Base-by-base conservation (phyloP, 2,888 invertebrate species). In the Heteromurus nitidus region DNA sequence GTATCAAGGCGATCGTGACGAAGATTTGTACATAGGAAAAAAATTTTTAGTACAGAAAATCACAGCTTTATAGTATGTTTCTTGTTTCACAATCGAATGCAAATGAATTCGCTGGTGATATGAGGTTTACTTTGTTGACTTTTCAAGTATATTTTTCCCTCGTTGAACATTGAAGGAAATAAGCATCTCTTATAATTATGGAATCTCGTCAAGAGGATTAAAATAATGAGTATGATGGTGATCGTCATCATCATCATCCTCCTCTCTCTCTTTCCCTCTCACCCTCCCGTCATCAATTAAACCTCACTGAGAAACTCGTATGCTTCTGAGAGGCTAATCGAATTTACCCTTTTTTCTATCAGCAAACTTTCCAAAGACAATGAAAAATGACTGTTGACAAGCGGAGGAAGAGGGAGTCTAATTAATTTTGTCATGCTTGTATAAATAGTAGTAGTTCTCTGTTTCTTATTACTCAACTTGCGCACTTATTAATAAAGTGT, bases 361-460 rank as follows among this genome's bases (percentile, higher is more conserved):
- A 70, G 22, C 31, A 31, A 36, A 47, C 47, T 47, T 31, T n/a
- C n/a, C 18, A 64, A 65, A 62, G 74, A 74, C 74, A 74, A 74
- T 74, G 74, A 74, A 74, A 74, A 74, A 74, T 74, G 74, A 65
- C 55, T 72, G 9, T 1, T n/a, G 58, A 42, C 36, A 24, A 53
- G 3, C 13, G 70, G 58, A 64, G 18, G 58, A 22, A 60, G 31
- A 20, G 42, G 24, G 28, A 53, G 47, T 42, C 74, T 65, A 74
- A 74, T 74, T 74, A 74, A 74, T 74, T 74, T 74, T 65, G 31
- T 65, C 30, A 28, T 70, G 70, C 55, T 65, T 20, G 42, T 36
- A 42, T 42, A n/a, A n/a, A n/a, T n/a, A n/a, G n/a, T n/a, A n/a
- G n/a, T 30, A 67, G 28, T 68, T 68, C 16, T 64, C 30, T n/a